Percentiles rank a stretch among this genome's conserved stretches.
phyloP scores from a whole-genome alignment of 2,888 invertebrate genomes.

The Oscheius sp. region DNA sequence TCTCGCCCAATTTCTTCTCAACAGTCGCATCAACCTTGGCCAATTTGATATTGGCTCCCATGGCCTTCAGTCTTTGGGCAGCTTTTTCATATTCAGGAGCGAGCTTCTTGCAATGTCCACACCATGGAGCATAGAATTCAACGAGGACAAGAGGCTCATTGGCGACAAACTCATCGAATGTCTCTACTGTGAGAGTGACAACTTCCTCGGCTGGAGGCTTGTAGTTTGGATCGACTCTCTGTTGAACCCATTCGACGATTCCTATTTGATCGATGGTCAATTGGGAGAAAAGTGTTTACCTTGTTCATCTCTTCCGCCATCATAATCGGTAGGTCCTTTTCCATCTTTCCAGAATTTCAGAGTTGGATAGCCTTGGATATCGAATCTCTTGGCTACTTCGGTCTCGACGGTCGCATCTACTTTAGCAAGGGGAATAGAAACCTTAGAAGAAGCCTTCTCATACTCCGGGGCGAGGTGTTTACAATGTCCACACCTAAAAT shows the following conservation, averaged over 20 bases:
- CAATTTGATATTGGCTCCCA: conserved; percentile 62
- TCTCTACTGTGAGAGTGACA: conserved; percentile 73
- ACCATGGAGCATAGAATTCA: conserved; percentile 77
- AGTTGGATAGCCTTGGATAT: conserved; percentile 75
- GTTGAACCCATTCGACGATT: conserved; percentile 74
- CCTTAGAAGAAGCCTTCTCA: conserved; percentile 73
- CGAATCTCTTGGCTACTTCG: conserved; percentile 73
- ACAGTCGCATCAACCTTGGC: conserved; percentile 75
- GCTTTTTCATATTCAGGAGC: conserved; percentile 75
- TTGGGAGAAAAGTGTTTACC: conserved; percentile 46
- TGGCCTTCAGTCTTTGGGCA: conserved; percentile 70
- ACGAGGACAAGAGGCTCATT: conserved; percentile 73
- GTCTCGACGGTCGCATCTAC: conserved; percentile 75
- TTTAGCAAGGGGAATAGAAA: conserved; percentile 72
- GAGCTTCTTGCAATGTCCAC: conserved; percentile 73
- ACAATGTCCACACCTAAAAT: conserved; percentile 74
- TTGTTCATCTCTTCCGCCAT: conserved; percentile 73
- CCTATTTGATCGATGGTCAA: too few relatives aligned
- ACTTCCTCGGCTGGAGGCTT: conserved; percentile 74
- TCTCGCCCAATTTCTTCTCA: conserved; percentile 73
- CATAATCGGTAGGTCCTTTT: conserved; percentile 73
- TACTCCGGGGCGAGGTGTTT: conserved; percentile 73
- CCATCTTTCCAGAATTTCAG: conserved; percentile 75
- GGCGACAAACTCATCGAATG: conserved; percentile 73
- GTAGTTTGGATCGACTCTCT: conserved; percentile 74